Evolutionary conservation across 2,888 invertebrate species (phyloP), one percentile per base, ranked within the genome.

Genomic region (Drosophila pseudotalamancana): DNA sequence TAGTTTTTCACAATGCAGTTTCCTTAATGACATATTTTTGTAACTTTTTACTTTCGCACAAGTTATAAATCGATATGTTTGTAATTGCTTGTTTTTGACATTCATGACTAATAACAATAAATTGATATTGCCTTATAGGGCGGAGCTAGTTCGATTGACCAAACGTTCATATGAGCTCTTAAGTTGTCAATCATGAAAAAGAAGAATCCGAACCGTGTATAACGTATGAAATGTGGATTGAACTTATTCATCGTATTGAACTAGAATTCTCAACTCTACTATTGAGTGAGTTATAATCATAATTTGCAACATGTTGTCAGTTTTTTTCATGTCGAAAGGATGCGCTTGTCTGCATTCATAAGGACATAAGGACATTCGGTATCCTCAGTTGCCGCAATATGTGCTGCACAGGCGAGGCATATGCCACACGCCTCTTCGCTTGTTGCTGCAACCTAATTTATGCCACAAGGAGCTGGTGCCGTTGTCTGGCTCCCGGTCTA

Each of bases 381-480:
- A 34, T 64, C 37, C 51, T 34, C 49, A 40, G 48, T 49, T 57
- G 66, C 55, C 56, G 48, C 75, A 68, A 60, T 60, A 32, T 56
- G 75, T 43, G 37, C 49, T 35, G 19, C 39, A 16, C 25, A 34
- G 16, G 32, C 50, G 25, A 6, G 31, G 54, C 55, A 66, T 56
- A 64, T 66, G 68, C 43, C 32, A 27, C 34, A 37, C 49, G 42
- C 60, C n/a, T 27, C 11, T 6, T 53, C 49, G 23, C 21, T 14
- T 56, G 70, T 55, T 68, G 63, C 68, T 82, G 79, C 40, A 35
- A 61, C 65, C 65, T 73, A 79, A 79, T 83, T 86, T 86, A 83
- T 81, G 80, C 84, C 77, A 77, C 63, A 27, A 11, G 31, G 35
- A 57, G 59, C 50, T 59, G 59, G 31, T 31, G 46, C 32, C 29